phyloP scores from a whole-genome alignment of 2,888 invertebrate genomes.

The Drosophila putrida region DNA sequence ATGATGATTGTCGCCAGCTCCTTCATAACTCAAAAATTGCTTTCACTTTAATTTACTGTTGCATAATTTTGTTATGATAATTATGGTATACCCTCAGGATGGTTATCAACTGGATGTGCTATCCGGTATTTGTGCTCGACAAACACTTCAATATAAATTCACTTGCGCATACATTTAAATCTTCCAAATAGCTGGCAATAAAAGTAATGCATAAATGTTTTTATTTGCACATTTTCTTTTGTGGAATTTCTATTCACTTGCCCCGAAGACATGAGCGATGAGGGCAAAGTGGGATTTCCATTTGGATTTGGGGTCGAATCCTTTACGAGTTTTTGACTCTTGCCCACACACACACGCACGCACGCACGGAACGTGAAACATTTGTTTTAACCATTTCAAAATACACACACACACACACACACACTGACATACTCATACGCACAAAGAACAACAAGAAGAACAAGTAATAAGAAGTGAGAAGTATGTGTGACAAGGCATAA shows the following conservation, averaged over 20 bases:
- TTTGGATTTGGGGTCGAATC: slow-evolving; percentile 56
- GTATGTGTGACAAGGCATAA: slow-evolving; percentile 77
- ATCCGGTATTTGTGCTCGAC: neutral
- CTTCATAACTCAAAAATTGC: neutral
- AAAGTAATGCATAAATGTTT: slow-evolving; percentile 58
- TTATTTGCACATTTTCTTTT: slow-evolving; percentile 49
- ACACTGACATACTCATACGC: slow-evolving; percentile 12
- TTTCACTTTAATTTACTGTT: slow-evolving; percentile 11
- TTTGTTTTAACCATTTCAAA: slow-evolving; percentile 36
- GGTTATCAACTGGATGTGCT: slow-evolving; percentile 6
- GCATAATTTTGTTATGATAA: slow-evolving; percentile 13
- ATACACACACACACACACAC: slow-evolving; percentile 11
- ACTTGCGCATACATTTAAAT: slow-evolving; percentile 24
- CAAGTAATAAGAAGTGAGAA: slow-evolving; percentile 54
- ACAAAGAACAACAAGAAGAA: slow-evolving; percentile 33
- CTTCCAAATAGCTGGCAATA: slow-evolving; percentile 38
- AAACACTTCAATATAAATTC: slow-evolving; percentile 23
- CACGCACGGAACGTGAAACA: slow-evolving; percentile 12
- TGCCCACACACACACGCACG: slow-evolving; percentile 7
- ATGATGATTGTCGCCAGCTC: neutral
- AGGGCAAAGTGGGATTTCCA: slow-evolving; percentile 33
- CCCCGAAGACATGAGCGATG: slow-evolving; percentile 44
- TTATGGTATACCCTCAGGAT: neutral
- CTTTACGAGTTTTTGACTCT: slow-evolving; percentile 55
- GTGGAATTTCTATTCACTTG: slow-evolving; percentile 42